These are phyloP conservation scores for Epinotia ramella DNA, from an alignment of 2,888 invertebrate species.

Conservation along the genomic window DNA sequence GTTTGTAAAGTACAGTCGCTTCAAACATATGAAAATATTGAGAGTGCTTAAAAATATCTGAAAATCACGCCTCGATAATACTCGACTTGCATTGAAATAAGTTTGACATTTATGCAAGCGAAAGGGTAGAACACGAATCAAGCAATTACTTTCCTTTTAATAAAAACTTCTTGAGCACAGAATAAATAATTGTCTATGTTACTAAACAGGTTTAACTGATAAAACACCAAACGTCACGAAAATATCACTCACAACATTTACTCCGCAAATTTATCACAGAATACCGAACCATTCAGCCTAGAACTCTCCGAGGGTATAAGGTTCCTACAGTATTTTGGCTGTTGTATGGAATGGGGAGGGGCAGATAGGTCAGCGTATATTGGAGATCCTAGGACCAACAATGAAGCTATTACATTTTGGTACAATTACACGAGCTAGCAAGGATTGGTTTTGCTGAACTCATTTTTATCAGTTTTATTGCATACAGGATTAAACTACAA, in stretches of 20 bases:
- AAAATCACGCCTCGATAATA: too few species aligned
- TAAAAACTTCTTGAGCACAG: neutral
- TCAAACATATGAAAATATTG: too few species aligned
- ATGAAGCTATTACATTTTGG: conserved; percentile 55
- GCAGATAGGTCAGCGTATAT: conserved; percentile 49
- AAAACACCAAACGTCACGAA: conserved; percentile 48
- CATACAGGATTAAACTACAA: neutral
- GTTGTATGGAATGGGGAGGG: conserved; percentile 42
- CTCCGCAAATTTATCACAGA: conserved; percentile 54
- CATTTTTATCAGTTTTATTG: neutral
- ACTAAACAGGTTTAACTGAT: neutral
- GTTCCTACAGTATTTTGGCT: conserved; percentile 44
- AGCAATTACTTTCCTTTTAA: too few species aligned
- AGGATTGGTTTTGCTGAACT: neutral
- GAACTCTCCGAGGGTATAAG: conserved; percentile 45
- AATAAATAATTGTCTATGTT: neutral
- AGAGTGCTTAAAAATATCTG: too few species aligned
- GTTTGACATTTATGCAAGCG: too few species aligned
- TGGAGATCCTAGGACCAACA: conserved; percentile 49
- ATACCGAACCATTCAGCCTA: conserved; percentile 46
- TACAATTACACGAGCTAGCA: conserved; percentile 38
- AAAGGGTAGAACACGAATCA: too few species aligned
- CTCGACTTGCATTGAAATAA: too few species aligned
- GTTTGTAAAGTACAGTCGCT: too few species aligned
- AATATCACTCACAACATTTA: conserved; percentile 53